Percentiles rank a stretch among this genome's conserved stretches.
These are phyloP conservation scores for Amorpha juglandis DNA, from an alignment of 2,888 invertebrate species.

Conservation along the genomic window DNA sequence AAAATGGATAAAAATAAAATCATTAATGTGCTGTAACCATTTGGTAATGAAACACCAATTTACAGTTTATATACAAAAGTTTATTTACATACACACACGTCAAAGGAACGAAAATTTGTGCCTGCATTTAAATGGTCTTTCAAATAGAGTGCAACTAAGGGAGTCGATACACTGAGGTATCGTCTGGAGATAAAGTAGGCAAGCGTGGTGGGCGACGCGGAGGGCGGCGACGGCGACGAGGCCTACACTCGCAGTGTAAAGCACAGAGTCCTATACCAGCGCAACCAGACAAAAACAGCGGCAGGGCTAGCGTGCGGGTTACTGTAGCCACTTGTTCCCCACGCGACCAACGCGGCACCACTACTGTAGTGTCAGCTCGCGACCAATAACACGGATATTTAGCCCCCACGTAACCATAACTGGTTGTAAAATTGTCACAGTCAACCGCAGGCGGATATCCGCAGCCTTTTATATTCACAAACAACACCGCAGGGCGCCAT, in stretches of 20 bases:
- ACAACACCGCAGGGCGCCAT: slow-evolving; percentile 86
- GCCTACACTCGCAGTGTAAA: slow-evolving; percentile 93
- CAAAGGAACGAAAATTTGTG: slow-evolving; percentile 39
- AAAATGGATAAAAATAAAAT: neutral
- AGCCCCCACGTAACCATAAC: slow-evolving; percentile 88
- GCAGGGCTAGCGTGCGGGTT: slow-evolving; percentile 92
- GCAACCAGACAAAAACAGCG: slow-evolving; percentile 92
- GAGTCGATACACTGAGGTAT: slow-evolving; percentile 77
- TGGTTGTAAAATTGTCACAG: slow-evolving; percentile 89
- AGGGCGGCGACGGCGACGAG: slow-evolving; percentile 87
- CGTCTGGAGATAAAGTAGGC: slow-evolving; percentile 83
- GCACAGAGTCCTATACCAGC: slow-evolving; percentile 94
- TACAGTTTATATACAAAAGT: slow-evolving; percentile 45
- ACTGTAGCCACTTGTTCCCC: slow-evolving; percentile 92
- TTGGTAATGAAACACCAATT: slow-evolving; percentile 33
- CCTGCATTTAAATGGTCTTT: slow-evolving; percentile 34
- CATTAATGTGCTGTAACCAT: too few species aligned
- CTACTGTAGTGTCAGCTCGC: slow-evolving; percentile 91
- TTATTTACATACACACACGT: slow-evolving; percentile 51
- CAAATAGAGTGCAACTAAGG: slow-evolving; percentile 49
- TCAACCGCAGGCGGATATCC: slow-evolving; percentile 91
- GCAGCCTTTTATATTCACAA: slow-evolving; percentile 93
- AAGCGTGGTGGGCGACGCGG: slow-evolving; percentile 86
- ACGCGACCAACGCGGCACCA: slow-evolving; percentile 92
- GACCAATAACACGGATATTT: slow-evolving; percentile 88